phyloP scores from a whole-genome alignment of 2,888 invertebrate genomes.

The Yponomeuta plumbellus region DNA sequence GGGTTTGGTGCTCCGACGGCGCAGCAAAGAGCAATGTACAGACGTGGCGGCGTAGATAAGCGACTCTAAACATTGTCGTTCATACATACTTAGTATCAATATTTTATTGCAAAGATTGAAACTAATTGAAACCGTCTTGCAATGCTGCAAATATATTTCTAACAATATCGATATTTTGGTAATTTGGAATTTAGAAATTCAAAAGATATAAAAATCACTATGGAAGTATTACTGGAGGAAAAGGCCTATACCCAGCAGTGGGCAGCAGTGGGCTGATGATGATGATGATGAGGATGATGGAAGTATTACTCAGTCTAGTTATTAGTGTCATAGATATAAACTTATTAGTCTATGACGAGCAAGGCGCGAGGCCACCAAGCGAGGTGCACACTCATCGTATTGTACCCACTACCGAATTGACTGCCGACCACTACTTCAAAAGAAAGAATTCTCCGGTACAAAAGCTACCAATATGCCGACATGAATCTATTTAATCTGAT shows the following conservation, averaged over 20 bases:
- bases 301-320: too few relatives aligned
- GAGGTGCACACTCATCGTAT: slow-evolving; percentile 36
- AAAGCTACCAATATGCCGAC: slow-evolving; percentile 54
- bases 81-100: neutral
- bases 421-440: slow-evolving; percentile 47
- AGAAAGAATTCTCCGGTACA: slow-evolving; percentile 47
- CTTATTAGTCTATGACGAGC: neutral
- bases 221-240: too few relatives aligned
- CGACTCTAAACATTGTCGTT: neutral
- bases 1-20: slow-evolving; percentile 49
- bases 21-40: slow-evolving; percentile 46
- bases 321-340: neutral
- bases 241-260: too few relatives aligned
- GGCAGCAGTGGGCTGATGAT: too few relatives aligned
- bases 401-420: slow-evolving; percentile 61
- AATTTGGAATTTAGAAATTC: too few relatives aligned
- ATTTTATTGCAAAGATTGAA: too few relatives aligned
- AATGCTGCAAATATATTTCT: too few relatives aligned
- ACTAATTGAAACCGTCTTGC: too few relatives aligned
- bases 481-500: slow-evolving; percentile 62
- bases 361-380: slow-evolving; percentile 35
- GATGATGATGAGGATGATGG: too few relatives aligned
- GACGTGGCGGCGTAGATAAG: neutral
- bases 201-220: too few relatives aligned
- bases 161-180: too few relatives aligned